phyloP scores from a whole-genome alignment of 1,140 invertebrate genomes.

The Monochamus saltuarius region DNA sequence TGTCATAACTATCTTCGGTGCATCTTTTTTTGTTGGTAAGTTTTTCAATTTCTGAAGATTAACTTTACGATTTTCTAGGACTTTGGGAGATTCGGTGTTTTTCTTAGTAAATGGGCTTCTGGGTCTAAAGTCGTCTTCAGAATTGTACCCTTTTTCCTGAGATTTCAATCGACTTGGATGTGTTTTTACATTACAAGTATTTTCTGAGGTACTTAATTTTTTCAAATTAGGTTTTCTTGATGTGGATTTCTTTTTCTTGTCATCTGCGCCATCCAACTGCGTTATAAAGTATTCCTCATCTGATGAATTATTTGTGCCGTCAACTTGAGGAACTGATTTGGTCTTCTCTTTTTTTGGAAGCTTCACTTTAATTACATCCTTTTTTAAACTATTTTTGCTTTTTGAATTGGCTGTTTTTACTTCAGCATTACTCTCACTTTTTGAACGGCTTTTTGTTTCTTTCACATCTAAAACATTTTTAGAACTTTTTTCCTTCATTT shows the following conservation, averaged over 20 bases:
- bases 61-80: too few species aligned
- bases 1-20: neutral
- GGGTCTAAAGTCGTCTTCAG: slow-evolving; percentile 28
- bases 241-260: slow-evolving; percentile 2
- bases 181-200: slow-evolving; percentile 16
- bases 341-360: neutral
- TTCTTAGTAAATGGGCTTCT: neutral
- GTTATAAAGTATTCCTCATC: neutral
- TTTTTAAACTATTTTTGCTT: neutral
- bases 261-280: neutral
- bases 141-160: slow-evolving; percentile 18
- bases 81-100: too few species aligned
- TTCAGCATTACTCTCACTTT: neutral
- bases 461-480: neutral
- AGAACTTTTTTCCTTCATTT: slow-evolving; percentile 1
- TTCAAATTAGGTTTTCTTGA: slow-evolving; percentile 6
- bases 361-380: neutral
- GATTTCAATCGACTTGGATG: slow-evolving; percentile 26
- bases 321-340: slow-evolving; percentile 6
- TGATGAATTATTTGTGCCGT: neutral
- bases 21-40: too few species aligned
- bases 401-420: neutral
- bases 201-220: neutral
- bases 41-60: too few species aligned
- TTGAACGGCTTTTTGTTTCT: slow-evolving; percentile 4